A percentile compares a stretch with the other conserved stretches of the same genome.
phyloP scores from a whole-genome alignment of 1,140 invertebrate species.

The Trichoplusia ni region DNA sequence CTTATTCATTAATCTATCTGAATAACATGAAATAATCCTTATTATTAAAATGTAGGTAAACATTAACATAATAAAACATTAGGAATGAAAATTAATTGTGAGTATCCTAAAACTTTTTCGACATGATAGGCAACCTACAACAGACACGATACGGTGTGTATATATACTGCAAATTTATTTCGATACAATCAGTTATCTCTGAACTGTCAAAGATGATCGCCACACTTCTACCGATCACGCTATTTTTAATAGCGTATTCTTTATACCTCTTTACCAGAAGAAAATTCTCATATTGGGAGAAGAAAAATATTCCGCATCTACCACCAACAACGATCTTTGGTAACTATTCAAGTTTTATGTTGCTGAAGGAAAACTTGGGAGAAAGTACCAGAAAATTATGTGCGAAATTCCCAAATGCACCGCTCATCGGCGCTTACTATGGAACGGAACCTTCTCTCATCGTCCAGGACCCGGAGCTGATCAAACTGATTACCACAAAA shows the following conservation, averaged over 20 bases:
- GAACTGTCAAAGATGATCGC: too few relatives aligned
- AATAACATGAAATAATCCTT: too few relatives aligned
- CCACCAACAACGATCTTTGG: conserved; percentile 45
- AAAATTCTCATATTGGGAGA: background rate
- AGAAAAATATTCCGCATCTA: background rate
- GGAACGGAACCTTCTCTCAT: conserved; percentile 70
- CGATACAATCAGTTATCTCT: too few relatives aligned
- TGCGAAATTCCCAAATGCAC: conserved; percentile 52
- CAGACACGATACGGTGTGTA: too few relatives aligned
- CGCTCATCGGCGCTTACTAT: conserved; percentile 68
- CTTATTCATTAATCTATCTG: too few relatives aligned
- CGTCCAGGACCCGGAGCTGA: conserved; percentile 72
- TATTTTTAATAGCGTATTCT: background rate
- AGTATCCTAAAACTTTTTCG: too few relatives aligned
- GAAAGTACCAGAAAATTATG: conserved; percentile 42
- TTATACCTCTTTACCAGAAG: background rate
- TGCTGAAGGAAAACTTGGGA: conserved; percentile 45
- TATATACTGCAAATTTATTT: too few relatives aligned
- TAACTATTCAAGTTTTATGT: conserved; percentile 63
- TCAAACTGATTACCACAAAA: conserved; percentile 78
- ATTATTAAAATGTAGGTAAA: too few relatives aligned
- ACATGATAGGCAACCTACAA: too few relatives aligned
- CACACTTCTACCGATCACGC: too few relatives aligned
- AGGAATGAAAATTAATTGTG: too few relatives aligned
- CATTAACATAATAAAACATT: too few relatives aligned